Evolutionary conservation across 2,113 vertebrate genomes (phyloP), one percentile per base, ranked within the genome.

Genomic region (Typhlomys cinereus): DNA sequence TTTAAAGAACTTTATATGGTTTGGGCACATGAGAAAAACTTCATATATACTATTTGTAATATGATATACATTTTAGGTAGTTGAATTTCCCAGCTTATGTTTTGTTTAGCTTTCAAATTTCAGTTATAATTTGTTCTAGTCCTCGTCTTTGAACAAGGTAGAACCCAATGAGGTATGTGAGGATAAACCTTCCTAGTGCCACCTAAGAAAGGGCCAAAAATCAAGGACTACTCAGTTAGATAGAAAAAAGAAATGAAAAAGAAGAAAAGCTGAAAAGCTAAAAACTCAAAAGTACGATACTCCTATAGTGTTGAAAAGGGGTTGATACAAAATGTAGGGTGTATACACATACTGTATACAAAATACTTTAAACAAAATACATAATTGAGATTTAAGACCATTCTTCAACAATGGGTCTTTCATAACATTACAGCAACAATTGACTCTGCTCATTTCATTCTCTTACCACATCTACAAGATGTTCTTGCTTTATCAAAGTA

Each of bases 131-230:
- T 84, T 87, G 21, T 79, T 91, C 76, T 48, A 76, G 39, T 61
- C 52, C 41, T 79, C 39, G 73, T 39, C 29, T 92, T 57, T 74
- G 39, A 87, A 81, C 36, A 59, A 20, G 50, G 25, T 39, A 91
- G 82, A 87, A 89, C 62, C 52, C 59, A 62, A 2, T 80, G 66
- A 48, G 69, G 62, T 50, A 89, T 76, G 57, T 34, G 29, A 13
- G 39, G 91, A 34, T 15, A 20, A 27, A 27, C n/a, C 48, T 64
- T 80, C 48, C 64, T 21, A 92, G 87, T 1, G 41, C 9, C 15
- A 34, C 48, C 79, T 89, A 11, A 31, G 85, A 94, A 74, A 61
- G 93, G 94, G 69, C 64, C 69, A 88, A 85, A 69, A 85, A 57
- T 44, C 71, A 54, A 21, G 23, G 70, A 62, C 29, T 52, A 82